Percentiles rank a stretch among this genome's conserved stretches.
phyloP scores from a whole-genome alignment of 1,140 invertebrate genomes.

The Asobara japonica region DNA sequence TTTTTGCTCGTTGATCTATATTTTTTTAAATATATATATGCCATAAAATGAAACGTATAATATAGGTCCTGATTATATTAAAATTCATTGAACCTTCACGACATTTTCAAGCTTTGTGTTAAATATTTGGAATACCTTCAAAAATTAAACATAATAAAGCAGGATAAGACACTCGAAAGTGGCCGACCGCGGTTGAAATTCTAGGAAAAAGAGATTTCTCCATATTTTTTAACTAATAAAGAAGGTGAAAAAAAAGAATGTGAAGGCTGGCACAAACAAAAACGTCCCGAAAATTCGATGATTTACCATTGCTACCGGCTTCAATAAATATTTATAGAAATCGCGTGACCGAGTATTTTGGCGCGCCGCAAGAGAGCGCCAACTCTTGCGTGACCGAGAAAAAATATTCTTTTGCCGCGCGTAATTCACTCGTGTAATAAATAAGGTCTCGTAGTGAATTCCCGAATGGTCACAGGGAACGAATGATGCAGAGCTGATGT shows the following conservation, averaged over 20 bases:
- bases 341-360: slow-evolving; percentile 30
- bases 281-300: slow-evolving; percentile 16
- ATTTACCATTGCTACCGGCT: slow-evolving; percentile 33
- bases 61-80: no score
- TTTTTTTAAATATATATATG: no score
- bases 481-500: neutral
- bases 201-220: neutral
- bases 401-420: slow-evolving; percentile 31
- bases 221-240: slow-evolving; percentile 1
- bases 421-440: slow-evolving; percentile 35
- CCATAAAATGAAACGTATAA: no score
- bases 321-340: slow-evolving; percentile 36
- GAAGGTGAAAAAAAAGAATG: slow-evolving; percentile 1
- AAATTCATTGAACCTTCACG: no score
- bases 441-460: slow-evolving; percentile 29
- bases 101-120: no score
- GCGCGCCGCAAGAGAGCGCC: slow-evolving; percentile 12
- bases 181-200: no score
- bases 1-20: no score
- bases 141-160: no score
- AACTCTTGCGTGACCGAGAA: slow-evolving; percentile 32
- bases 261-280: slow-evolving; percentile 4
- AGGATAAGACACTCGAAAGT: no score
- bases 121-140: no score
- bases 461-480: neutral